Percentiles rank a stretch among this genome's conserved stretches.
Conservation (phyloP, 2,113 vertebrate genomes). For the Apodemus speciosus region DNA sequence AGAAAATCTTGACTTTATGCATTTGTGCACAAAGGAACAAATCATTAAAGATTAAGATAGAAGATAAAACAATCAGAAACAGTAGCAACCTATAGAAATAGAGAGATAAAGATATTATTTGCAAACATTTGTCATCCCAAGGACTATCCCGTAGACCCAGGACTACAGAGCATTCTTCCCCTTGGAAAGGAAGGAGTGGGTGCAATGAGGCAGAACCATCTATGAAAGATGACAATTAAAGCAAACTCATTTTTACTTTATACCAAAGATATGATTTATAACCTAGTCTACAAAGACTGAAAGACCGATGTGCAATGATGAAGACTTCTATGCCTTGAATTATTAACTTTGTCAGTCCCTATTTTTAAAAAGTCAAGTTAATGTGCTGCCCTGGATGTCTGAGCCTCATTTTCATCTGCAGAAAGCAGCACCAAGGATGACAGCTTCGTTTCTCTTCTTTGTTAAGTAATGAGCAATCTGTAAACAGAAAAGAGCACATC, state of each 20-base stretch:
- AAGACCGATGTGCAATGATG: slow-evolving; percentile 60
- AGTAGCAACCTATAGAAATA: not conserved
- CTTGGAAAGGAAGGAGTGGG: not conserved
- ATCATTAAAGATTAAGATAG: not conserved
- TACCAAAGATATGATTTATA: slow-evolving; percentile 66
- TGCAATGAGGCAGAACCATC: not conserved
- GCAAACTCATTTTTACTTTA: slow-evolving; percentile 63
- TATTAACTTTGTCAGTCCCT: slow-evolving; percentile 71
- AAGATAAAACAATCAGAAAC: not conserved
- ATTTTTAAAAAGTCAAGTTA: slow-evolving; percentile 75
- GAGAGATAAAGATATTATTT: not conserved
- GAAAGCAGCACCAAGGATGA: slow-evolving; percentile 29
- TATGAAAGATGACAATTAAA: slow-evolving; percentile 60
- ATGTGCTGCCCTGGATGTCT: slow-evolving; percentile 59
- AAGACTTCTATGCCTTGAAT: slow-evolving; percentile 70
- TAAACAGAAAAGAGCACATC: slow-evolving; percentile 32
- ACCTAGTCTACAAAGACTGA: slow-evolving; percentile 61
- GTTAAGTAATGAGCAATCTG: slow-evolving; percentile 37
- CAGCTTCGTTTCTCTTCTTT: not conserved
- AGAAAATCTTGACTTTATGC: not conserved
- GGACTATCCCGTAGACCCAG: not conserved
- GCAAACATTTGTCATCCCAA: not conserved
- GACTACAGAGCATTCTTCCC: not conserved
- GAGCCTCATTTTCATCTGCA: slow-evolving; percentile 56
- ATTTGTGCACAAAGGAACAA: slow-evolving; percentile 12